A percentile compares a stretch with the other conserved stretches of the same genome.
phyloP scores from a whole-genome alignment of 2,113 vertebrate genomes.

The Microcebus tavaratra region DNA sequence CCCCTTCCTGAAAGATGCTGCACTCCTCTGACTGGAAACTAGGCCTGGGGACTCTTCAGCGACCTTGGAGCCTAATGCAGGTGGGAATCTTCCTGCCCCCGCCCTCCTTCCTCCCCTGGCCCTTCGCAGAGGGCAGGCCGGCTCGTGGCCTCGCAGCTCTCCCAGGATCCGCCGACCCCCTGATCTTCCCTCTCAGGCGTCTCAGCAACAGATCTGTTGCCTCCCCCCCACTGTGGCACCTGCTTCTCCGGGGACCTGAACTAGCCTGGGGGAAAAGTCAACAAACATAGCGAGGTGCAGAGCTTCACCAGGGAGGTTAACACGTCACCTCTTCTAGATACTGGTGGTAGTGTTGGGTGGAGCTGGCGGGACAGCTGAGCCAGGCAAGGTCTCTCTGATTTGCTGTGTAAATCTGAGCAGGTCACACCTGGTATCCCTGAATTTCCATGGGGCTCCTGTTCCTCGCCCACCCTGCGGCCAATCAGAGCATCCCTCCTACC shows the following conservation, averaged over 20 bases:
- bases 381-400: background rate
- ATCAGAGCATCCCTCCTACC: background rate
- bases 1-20: rapidly evolving
- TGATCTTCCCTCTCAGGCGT: background rate
- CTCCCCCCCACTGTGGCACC: background rate
- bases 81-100: background rate
- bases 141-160: background rate
- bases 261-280: background rate
- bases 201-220: background rate
- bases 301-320: background rate
- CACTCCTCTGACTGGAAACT: background rate
- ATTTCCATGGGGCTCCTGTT: background rate
- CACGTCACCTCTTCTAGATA: background rate
- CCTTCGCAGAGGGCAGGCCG: background rate
- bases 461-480: background rate
- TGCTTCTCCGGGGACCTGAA: background rate
- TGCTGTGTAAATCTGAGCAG: background rate
- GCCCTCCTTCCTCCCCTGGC: background rate
- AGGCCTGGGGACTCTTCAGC: background rate
- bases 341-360: rapidly evolving
- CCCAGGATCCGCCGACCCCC: background rate
- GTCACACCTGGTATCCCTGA: background rate
- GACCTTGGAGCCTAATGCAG: background rate
- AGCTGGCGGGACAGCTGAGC: background rate
- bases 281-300: too few species aligned